A percentile compares a stretch with the other conserved stretches of the same genome.
phyloP scores from a whole-genome alignment of 2,113 vertebrate species.

The Cyphomyrus discorhynchus region DNA sequence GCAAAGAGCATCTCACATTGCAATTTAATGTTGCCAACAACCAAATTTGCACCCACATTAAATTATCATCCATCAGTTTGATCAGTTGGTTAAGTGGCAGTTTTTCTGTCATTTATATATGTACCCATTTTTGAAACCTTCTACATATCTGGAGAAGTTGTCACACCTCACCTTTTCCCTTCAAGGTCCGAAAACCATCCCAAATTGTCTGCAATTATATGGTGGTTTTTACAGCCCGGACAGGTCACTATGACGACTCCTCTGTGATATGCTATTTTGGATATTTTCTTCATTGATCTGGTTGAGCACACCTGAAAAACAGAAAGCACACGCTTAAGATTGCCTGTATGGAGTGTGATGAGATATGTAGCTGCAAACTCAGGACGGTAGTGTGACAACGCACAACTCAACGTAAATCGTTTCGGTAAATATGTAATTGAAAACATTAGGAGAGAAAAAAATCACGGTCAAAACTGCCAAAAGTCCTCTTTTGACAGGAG shows the following conservation, averaged over 20 bases:
- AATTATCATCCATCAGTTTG: not conserved
- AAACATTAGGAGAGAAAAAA: not conserved
- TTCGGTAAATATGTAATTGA: not conserved
- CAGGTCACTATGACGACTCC: slow-evolving; percentile 90
- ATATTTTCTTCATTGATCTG: slow-evolving; percentile 75
- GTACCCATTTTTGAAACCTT: not conserved
- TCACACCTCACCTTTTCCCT: slow-evolving; percentile 72
- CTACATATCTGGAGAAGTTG: not conserved
- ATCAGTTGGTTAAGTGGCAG: not conserved
- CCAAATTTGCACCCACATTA: not conserved
- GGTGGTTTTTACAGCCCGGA: slow-evolving; percentile 77
- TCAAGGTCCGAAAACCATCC: slow-evolving; percentile 87
- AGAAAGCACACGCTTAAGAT: not conserved
- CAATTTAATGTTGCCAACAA: not conserved
- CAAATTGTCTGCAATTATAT: slow-evolving; percentile 90
- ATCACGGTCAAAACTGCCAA: not conserved
- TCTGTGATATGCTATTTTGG: slow-evolving; percentile 75
- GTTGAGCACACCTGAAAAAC: slow-evolving; percentile 74
- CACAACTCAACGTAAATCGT: not conserved
- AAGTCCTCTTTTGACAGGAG: not conserved
- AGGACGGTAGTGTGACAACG: not conserved
- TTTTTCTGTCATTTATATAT: not conserved
- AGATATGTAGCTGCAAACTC: not conserved
- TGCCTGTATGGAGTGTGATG: not conserved
- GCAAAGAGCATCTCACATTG: not conserved